Base-by-base conservation (phyloP, 2,113 vertebrate genomes). In the Psettodes erumei region DNA sequence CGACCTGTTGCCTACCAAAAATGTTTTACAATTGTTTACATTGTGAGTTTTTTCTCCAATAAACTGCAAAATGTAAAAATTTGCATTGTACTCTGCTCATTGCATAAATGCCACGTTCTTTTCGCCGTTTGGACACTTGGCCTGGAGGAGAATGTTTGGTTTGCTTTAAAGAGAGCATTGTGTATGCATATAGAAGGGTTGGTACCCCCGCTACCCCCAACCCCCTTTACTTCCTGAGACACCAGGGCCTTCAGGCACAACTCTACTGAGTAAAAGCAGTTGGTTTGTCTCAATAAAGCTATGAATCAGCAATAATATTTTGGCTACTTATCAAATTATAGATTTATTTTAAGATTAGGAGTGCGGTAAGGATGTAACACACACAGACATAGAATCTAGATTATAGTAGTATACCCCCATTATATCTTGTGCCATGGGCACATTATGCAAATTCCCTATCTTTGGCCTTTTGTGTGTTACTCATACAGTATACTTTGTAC, bases 131-230 rank as follows among this genome's bases (percentile, higher is more conserved):
- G 53, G 65, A 40, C 79, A 71, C 66, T 76, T 56, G 37, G 35
- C 15, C 12, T 25, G 45, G 74, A 66, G 71, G 74, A 67, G 65
- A 83, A 68, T 86, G 78, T 91, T 87, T 85, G 84, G 82, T 80
- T 83, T 82, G 77, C 79, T 77, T 84, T 88, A 88, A 92, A 93
- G 88, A 86, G 88, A 88, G 76, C 79, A 81, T 88, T 92, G 89
- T 93, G 89, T 60, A 82, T 81, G 66, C 47, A 82, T 78, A 53
- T 70, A 69, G 61, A 16, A 8, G 71, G 71, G 75, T 6, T 62
- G 51, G 37, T 48, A 61, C 23, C 42, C 75, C 72, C 62, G 37
- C 62, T 11, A 4, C 37, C 71, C 37, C 61, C 64, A 59, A 68
- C 85, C 80, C 75, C 62, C 54, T 73, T 62, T 63, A 84, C 89